A percentile compares a stretch with the other conserved stretches of the same genome.
Conservation (phyloP, 1,140 invertebrate species). For the Luehdorfia chinensis region DNA sequence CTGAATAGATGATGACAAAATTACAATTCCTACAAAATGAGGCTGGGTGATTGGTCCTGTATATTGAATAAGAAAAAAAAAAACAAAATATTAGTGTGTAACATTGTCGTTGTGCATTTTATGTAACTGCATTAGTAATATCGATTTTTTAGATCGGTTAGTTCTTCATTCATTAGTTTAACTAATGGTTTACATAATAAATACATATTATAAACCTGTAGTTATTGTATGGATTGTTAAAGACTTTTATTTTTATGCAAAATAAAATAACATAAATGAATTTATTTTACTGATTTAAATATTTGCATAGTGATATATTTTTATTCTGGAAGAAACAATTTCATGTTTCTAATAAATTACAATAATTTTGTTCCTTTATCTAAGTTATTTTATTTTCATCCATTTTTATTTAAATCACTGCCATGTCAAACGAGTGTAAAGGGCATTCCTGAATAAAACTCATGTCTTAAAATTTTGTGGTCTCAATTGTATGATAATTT, state of each 20-base stretch:
- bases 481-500: slow-evolving; percentile 71
- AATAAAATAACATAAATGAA: slow-evolving; percentile 26
- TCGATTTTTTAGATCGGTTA: slow-evolving; percentile 31
- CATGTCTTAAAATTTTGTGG: slow-evolving; percentile 55
- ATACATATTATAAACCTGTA: slow-evolving; percentile 29
- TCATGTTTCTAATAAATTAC: slow-evolving; percentile 38
- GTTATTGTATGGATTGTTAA: slow-evolving; percentile 50
- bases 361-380: slow-evolving; percentile 64
- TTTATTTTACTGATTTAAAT: slow-evolving; percentile 45
- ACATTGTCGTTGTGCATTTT: slow-evolving; percentile 28
- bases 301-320: slow-evolving; percentile 53
- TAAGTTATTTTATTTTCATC: slow-evolving; percentile 38
- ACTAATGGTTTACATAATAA: slow-evolving; percentile 44
- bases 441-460: slow-evolving; percentile 59
- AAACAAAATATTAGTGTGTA: slow-evolving; percentile 6
- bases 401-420: slow-evolving; percentile 43
- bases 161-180: slow-evolving; percentile 40
- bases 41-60: slow-evolving; percentile 8
- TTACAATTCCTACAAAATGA: background rate
- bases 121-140: slow-evolving; percentile 27
- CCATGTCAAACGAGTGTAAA: slow-evolving; percentile 50
- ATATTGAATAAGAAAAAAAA: slow-evolving; percentile 2
- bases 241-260: slow-evolving; percentile 48
- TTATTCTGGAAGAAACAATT: slow-evolving; percentile 35
- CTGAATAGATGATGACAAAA: background rate